A percentile compares a stretch with the other conserved stretches of the same genome.
Evolutionary conservation across 2,113 vertebrate species (phyloP).

Genomic region (Paralichthys olivaceus): DNA sequence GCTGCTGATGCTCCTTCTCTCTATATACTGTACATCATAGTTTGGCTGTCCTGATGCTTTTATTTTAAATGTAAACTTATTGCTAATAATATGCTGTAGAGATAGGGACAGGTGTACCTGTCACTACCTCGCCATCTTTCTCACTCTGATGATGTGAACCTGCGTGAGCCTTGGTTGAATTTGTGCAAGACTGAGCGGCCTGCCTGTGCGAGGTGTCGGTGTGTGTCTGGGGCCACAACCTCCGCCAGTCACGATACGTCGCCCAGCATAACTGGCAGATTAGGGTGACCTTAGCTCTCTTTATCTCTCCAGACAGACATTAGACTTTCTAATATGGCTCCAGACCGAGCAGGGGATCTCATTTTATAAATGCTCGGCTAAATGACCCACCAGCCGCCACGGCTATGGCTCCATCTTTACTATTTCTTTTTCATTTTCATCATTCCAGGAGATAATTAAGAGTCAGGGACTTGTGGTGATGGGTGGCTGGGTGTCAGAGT

Average conservation of each 20-base stretch:
- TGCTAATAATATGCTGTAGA: neutral
- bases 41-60: neutral
- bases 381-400: conserved; percentile 53
- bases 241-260: conserved; percentile 27
- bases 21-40: neutral
- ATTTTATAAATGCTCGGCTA: conserved; percentile 62
- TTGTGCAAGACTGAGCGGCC: too few species aligned
- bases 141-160: neutral
- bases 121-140: neutral
- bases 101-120: neutral
- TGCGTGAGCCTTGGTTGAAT: too few species aligned
- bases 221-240: conserved; percentile 30
- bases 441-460: conserved; percentile 64
- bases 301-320: conserved; percentile 64
- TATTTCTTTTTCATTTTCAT: conserved; percentile 61
- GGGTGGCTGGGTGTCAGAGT: neutral
- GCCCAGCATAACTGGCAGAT: conserved; percentile 43
- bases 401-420: conserved; percentile 51
- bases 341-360: conserved; percentile 39
- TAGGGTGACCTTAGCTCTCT: conserved; percentile 43
- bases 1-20: neutral
- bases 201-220: neutral
- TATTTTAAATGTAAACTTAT: neutral
- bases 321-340: conserved; percentile 59
- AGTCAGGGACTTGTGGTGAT: conserved; percentile 12